A percentile compares a stretch with the other conserved stretches of the same genome.
Evolutionary conservation across 2,797 vertebrate species (phyloP).

Genomic region (Mallotus villosus): DNA sequence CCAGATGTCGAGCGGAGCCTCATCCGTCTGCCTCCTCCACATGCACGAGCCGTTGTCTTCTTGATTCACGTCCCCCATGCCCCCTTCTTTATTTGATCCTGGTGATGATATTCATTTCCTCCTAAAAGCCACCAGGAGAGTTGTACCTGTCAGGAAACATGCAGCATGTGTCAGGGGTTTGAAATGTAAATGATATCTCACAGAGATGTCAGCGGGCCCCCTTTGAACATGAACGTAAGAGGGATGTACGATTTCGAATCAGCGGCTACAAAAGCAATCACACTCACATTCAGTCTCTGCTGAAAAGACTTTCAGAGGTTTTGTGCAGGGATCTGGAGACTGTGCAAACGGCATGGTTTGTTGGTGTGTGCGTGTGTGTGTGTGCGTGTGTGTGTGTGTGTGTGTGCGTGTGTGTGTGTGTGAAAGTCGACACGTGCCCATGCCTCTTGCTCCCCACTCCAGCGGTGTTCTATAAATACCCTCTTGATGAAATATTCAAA

Average conservation of each 20-base stretch:
- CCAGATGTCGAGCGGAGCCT: neutral
- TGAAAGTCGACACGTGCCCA: neutral
- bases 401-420: constrained; percentile 13
- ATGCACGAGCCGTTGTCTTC: neutral
- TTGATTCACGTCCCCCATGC: neutral
- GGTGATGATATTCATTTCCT: constrained; percentile 51
- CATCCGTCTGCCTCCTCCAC: neutral
- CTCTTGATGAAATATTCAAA: constrained; percentile 68
- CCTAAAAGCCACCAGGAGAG: neutral
- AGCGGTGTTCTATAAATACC: constrained; percentile 53
- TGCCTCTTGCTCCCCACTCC: constrained; percentile 13
- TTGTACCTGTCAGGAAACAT: neutral
- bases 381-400: constrained; percentile 11
- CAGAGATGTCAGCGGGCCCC: constrained; percentile 16
- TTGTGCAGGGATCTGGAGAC: too few relatives aligned
- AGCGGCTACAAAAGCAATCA: constrained; percentile 19
- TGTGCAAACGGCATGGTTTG: neutral
- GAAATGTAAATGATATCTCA: constrained; percentile 10
- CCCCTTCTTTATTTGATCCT: constrained; percentile 25
- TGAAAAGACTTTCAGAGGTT: constrained; percentile 19
- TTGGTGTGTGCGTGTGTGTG: constrained; percentile 8
- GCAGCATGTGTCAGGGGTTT: constrained; percentile 3
- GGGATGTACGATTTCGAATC: constrained; percentile 20
- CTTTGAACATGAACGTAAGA: constrained; percentile 11
- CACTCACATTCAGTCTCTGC: constrained; percentile 22